A percentile compares a stretch with the other conserved stretches of the same genome.
These are phyloP conservation scores for Loris lydekkerianus DNA, from an alignment of 2,797 vertebrate species.

Conservation along the genomic window DNA sequence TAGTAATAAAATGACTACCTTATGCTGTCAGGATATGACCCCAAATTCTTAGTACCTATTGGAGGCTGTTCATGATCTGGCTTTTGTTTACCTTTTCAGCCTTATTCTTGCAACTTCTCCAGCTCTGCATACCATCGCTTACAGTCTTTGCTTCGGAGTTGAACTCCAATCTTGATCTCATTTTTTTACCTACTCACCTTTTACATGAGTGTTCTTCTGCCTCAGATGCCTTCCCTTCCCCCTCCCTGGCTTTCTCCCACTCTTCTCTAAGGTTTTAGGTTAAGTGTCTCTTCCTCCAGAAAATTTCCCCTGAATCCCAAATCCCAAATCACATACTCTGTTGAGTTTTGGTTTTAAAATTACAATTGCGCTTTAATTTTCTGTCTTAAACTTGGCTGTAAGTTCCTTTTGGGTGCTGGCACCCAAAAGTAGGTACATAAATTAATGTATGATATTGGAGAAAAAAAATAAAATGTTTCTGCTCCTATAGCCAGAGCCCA, in stretches of 20 bases:
- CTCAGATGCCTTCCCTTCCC: not conserved
- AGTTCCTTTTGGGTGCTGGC: not conserved
- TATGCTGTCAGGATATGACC: not conserved
- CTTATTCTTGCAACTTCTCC: not conserved
- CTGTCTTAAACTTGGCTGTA: not conserved
- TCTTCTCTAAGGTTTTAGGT: not conserved
- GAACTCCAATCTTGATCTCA: not conserved
- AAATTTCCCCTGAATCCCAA: conserved; percentile 7
- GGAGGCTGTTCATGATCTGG: not conserved
- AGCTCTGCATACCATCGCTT: not conserved
- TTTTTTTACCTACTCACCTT: not conserved
- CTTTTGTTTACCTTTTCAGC: not conserved
- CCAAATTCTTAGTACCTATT: not conserved
- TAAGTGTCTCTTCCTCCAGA: not conserved
- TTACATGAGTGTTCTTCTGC: not conserved
- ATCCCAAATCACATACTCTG: not conserved
- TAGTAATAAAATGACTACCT: not conserved
- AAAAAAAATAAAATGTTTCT: not conserved
- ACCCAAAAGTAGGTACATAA: not conserved
- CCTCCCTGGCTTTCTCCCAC: not conserved
- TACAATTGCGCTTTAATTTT: not conserved
- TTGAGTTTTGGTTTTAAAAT: conserved; percentile 8
- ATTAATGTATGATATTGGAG: not conserved
- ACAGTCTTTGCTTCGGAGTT: not conserved
- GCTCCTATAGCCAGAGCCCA: not conserved